phyloP scores from a whole-genome alignment of 2,888 invertebrate genomes.

The Tanytarsus gracilentus region DNA sequence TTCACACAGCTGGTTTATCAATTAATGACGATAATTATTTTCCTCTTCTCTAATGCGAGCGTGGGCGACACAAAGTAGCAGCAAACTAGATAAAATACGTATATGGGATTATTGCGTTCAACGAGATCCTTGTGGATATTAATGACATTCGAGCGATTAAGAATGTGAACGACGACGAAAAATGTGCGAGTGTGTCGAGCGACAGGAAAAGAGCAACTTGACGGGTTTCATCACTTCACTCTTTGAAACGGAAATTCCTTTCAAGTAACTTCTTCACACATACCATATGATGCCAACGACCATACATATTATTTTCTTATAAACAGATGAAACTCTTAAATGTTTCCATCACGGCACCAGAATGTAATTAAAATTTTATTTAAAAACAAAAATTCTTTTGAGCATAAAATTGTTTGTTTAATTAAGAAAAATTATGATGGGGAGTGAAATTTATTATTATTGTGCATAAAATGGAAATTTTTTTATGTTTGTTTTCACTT shows the following conservation, averaged over 20 bases:
- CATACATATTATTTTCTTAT: no score
- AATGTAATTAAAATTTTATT: no score
- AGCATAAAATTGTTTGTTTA: no score
- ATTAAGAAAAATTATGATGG: no score
- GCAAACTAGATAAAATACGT: not conserved
- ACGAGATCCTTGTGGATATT: slow-evolving; percentile 11
- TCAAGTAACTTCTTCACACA: not conserved
- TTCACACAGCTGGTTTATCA: slow-evolving; percentile 15
- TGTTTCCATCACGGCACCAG: no score
- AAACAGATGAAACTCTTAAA: no score
- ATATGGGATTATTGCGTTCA: not conserved
- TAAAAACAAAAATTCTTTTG: no score
- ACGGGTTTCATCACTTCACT: not conserved
- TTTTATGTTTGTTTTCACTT: no score
- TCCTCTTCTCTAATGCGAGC: not conserved
- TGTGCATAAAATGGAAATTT: no score
- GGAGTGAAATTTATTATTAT: no score
- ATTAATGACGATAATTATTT: slow-evolving; percentile 16
- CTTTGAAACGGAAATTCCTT: slow-evolving; percentile 14
- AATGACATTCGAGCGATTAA: slow-evolving; percentile 4
- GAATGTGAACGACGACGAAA: not conserved
- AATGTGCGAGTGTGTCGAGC: not conserved
- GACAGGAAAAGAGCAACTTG: not conserved
- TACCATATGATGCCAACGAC: no score
- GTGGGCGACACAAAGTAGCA: not conserved